Conservation (phyloP, 2,113 vertebrate species). For the Ornithorhynchus anatinus region DNA sequence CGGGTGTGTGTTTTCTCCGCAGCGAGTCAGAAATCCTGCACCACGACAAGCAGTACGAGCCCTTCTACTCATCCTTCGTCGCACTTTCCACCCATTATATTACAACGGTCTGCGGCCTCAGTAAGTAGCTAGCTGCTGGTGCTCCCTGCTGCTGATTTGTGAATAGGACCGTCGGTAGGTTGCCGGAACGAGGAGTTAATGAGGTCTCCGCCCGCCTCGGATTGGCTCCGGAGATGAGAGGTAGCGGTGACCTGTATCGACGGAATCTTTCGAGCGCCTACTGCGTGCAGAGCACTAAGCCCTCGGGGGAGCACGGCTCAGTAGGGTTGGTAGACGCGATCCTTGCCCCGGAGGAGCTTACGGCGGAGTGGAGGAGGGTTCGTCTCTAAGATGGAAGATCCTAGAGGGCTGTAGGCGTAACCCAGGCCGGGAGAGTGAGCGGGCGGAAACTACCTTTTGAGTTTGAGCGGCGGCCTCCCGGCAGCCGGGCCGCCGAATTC, state of each 20-base stretch:
- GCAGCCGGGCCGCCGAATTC: too few relatives aligned
- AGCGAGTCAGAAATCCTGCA: conserved; percentile 97
- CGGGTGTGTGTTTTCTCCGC: conserved; percentile 48
- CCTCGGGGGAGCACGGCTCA: too few relatives aligned
- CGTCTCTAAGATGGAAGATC: too few relatives aligned
- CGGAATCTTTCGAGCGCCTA: not conserved
- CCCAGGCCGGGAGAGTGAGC: too few relatives aligned
- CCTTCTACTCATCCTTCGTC: conserved; percentile 98
- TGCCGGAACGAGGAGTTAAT: not conserved
- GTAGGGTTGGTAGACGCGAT: too few relatives aligned
- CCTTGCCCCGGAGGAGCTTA: too few relatives aligned
- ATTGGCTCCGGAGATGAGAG: too few relatives aligned
- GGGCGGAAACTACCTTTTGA: too few relatives aligned
- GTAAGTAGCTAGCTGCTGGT: conserved; percentile 74
- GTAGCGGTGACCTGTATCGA: not conserved
- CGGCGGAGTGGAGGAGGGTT: too few relatives aligned
- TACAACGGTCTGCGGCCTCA: conserved; percentile 94
- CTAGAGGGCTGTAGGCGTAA: too few relatives aligned
- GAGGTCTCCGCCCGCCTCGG: not conserved
- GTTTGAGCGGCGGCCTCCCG: too few relatives aligned
- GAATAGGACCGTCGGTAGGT: not conserved
- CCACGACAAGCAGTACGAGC: conserved; percentile 98
- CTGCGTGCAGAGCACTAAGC: not conserved
- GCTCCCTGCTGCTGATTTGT: not conserved
- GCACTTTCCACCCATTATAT: conserved; percentile 98